Base-by-base conservation (phyloP, 2,113 vertebrate species). In the Crotalus horridus region DNA sequence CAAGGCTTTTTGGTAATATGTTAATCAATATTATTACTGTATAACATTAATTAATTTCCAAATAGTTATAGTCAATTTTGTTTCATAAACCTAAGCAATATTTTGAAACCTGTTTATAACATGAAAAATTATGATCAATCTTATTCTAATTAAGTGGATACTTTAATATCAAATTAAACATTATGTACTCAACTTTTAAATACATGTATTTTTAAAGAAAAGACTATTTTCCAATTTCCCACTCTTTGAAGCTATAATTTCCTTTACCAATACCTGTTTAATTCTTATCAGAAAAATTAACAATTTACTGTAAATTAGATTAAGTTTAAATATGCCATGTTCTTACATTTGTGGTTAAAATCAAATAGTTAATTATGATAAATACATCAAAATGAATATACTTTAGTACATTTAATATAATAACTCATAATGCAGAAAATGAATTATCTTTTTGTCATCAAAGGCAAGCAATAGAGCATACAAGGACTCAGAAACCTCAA, bases 301-400 rank as follows among this genome's bases (percentile, higher is more conserved):
- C 29, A 93, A 91, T 94, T 93, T 91, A 91, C 89, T 93, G 89
- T 89, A 94, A 94, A 90, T 93, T 64, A 94, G 86, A 91, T 94
- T 54, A 94, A 91, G 61, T 85, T 91, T 69, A 86, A 91, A 91
- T 9, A 88, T 26, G 64, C 61, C 69, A 91, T 48, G 23, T 91
- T 89, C 69, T 91, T 93, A 93, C 24, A 89, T 91, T 86, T 91
- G 29, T 87, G 51, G 4, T 91, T 91, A 53, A 89, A 94, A 74
- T 93, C 89, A 89, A 93, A 59, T 91, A 69, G 29, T 64, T 74
- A 87, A 93, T 94, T 89, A 74, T 88, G 23, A 91, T 93, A 74
- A 89, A 81, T 51, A 85, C 24, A 89, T 64, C 93, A 69, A 64
- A 87, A 86, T 58, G 58, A 33, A 43, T 88, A 91, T 91, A 6